Evolutionary conservation across 2,113 vertebrate species (phyloP).

Genomic region (Corydoras maculifer): DNA sequence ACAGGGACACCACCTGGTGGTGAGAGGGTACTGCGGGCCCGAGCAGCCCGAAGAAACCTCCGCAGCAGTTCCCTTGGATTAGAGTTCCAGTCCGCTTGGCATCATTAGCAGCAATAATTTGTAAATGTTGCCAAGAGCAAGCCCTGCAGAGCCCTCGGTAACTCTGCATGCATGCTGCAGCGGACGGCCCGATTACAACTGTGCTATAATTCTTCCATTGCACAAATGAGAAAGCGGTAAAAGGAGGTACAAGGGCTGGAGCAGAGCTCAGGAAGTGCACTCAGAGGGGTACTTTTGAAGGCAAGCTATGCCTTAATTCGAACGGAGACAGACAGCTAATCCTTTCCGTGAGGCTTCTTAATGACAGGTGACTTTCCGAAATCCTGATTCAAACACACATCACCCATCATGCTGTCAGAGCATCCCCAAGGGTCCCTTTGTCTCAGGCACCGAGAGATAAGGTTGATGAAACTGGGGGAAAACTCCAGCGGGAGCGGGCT

Average conservation of each 20-base stretch:
- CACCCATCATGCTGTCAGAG: constrained; percentile 30
- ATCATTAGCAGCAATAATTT: constrained; percentile 27
- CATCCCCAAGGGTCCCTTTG: not conserved
- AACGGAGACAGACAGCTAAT: constrained; percentile 49
- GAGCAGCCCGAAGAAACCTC: not conserved
- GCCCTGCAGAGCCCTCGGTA: constrained; percentile 1
- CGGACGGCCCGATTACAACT: not conserved
- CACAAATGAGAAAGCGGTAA: constrained; percentile 3
- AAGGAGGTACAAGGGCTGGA: not conserved
- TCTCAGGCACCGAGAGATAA: constrained; percentile 42
- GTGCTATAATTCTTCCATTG: not conserved
- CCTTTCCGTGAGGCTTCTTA: constrained; percentile 48
- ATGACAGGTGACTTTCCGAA: constrained; percentile 41
- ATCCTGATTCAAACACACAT: constrained; percentile 40
- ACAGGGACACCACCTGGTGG: constrained; percentile 81
- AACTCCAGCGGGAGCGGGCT: constrained; percentile 25
- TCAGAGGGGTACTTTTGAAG: constrained; percentile 7
- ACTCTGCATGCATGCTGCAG: constrained; percentile 8
- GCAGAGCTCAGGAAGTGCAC: not conserved
- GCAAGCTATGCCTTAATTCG: constrained; percentile 29
- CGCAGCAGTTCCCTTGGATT: constrained; percentile 13
- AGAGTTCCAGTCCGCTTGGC: constrained; percentile 3
- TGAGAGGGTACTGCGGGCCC: constrained; percentile 37
- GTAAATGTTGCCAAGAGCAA: constrained; percentile 24
- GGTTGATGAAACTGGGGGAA: constrained; percentile 64